Evolutionary conservation across 2,797 vertebrate species (phyloP).

Genomic region (Onychomys torridus): DNA sequence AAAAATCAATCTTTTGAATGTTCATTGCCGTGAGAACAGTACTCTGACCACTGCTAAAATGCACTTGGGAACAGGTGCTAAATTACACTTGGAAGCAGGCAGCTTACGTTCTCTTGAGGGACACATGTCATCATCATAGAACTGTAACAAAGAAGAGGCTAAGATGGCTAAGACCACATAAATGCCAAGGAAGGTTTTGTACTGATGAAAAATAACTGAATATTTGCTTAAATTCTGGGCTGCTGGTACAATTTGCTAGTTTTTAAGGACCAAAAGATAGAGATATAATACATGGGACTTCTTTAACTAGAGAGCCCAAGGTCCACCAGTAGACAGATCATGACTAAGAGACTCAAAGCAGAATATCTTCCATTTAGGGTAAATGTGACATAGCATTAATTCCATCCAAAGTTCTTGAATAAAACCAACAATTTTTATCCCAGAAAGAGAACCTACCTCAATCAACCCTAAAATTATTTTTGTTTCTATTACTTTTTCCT

Average conservation of each 20-base stretch:
- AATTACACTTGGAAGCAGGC: background rate
- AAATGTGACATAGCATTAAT: background rate
- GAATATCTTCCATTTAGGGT: background rate
- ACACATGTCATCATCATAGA: background rate
- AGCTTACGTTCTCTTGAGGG: background rate
- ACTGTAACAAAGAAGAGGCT: background rate
- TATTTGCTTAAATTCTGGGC: background rate
- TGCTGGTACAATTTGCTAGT: background rate
- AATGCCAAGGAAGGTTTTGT: background rate
- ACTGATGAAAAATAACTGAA: background rate
- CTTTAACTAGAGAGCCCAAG: background rate
- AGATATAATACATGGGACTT: background rate
- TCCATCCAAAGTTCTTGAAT: background rate
- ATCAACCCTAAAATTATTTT: background rate
- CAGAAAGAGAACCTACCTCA: background rate
- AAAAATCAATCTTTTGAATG: slow-evolving; percentile 60
- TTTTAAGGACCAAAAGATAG: background rate
- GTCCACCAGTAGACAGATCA: background rate
- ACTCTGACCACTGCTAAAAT: background rate
- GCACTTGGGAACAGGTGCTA: background rate
- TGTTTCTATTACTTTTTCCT: background rate
- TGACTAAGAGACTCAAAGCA: background rate
- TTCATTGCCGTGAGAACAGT: slow-evolving; percentile 59
- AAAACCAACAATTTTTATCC: background rate
- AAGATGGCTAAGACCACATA: background rate